Base-by-base conservation (phyloP, 2,113 vertebrate genomes). In the Lepus americanus region DNA sequence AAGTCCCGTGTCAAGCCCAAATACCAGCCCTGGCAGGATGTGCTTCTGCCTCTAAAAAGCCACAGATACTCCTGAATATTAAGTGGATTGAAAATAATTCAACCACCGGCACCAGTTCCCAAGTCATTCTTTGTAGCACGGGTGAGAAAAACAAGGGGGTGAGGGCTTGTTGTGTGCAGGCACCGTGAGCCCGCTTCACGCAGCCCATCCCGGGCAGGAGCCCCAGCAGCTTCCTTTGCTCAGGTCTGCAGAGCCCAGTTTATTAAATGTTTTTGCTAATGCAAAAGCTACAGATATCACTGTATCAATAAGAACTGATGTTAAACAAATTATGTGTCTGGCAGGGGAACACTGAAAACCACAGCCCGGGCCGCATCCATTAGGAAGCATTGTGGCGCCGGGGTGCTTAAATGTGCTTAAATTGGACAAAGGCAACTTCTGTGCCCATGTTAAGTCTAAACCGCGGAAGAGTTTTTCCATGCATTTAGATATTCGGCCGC, bases 31-130 rank as follows among this genome's bases (percentile, higher is more conserved):
- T 82, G 59, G 86, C 89, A 95, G 95, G 81, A 92, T 39, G 19
- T 9, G 23, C 96, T 97, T 97, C 89, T 92, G 80, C 93, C 85
- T 96, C 96, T 88, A 69, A 97, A 97, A 97, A 96, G 63, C 53
- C 63, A 82, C 5, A 9, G 93, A 90, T 31, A 74, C 95, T 96
- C 92, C 92, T 96, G 95, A 96, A 87, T 94, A 92, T 86, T 92
- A 96, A 96, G 84, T 74, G 39, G 12, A 44, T 94, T 96, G 86
- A 89, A 94, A 90, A 44, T 44, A 87, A 88, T 79, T 74, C 73
- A 96, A 25, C 31, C 55, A 72, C 73, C 23, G 11, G 84, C 73
- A 67, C 72, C 61, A 85, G 76, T 87, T 78, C 70, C 69, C 63
- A 70, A 66, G 59, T 64, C 36, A 9, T 25, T 69, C 87, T 89